Evolutionary conservation across 2,888 invertebrate genomes (phyloP), one percentile per base, ranked within the genome.

Genomic region (Seira ritae): DNA sequence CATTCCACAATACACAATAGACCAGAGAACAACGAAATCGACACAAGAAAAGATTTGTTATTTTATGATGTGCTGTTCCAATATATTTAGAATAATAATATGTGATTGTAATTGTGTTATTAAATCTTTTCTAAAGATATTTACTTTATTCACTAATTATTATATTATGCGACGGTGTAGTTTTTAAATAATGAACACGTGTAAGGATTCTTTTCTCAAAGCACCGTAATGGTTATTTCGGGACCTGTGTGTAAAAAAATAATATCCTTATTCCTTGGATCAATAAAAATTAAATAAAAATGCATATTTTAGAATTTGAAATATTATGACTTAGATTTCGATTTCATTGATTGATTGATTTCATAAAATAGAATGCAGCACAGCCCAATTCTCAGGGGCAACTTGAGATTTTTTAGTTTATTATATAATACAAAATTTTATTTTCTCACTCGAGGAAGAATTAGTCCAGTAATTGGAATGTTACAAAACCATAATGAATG

Each of bases 161-260:
- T 31, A 31, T 4, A 8, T 31, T 15, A 62, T 2, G 22, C 4
- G 62, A 20, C 62, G 62, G 22, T 20, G 62, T 62, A 62, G 62
- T 62, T 17, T 17, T n/a, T 60, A n/a, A 60, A 22, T 31, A 8
- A 31, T 4, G 8, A 20, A 8, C 12, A 62, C 1, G 3, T 62
- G 8, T 62, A 6, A 22, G 20, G 4, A 20, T 2, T 62, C 20
- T 62, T 19, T 15, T 62, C 62, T 2, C 62, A 62, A 62, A 69
- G 80, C 80, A 80, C 80, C 70, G 74, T 62, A 75, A 69, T 46
- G 74, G 74, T 80, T 80, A 74, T 68, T 46, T 74, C 74, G 80
- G 80, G 80, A 80, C 80, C 80, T 80, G 80, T 74, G 74, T 80
- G 80, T 20, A 42, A 55, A 55, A 68, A 70, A 71, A 50, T 62